Evolutionary conservation across 92 coral and sea anemone genomes (phyloP).

Genomic region (Phenganax subtilis): DNA sequence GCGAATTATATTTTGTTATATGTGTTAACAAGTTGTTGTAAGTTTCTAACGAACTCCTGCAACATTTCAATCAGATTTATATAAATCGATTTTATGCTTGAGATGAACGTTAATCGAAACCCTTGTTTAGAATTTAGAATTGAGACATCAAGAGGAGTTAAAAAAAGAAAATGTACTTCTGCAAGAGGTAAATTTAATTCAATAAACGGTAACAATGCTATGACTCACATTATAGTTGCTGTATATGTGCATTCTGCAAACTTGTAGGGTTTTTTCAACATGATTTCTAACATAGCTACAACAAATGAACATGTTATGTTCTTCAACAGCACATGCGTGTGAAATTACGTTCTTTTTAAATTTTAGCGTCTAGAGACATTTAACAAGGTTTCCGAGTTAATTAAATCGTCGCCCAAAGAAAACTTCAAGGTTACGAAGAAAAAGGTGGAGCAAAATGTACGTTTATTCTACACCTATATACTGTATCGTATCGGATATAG

Average conservation of each 20-base stretch:
- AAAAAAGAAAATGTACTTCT: background rate
- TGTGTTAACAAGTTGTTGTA: too few species aligned
- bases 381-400: background rate
- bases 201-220: background rate
- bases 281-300: too few species aligned
- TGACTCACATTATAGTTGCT: background rate
- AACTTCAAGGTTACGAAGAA: constrained; percentile 10
- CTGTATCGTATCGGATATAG: background rate
- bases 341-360: background rate
- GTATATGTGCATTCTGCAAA: background rate
- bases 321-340: background rate
- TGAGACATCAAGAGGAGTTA: constrained; percentile 1
- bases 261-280: background rate
- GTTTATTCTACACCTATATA: background rate
- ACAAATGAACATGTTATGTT: too few species aligned
- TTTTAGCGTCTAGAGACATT: constrained; percentile 19
- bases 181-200: constrained; percentile 3
- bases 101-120: background rate
- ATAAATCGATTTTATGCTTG: background rate
- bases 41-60: too few species aligned
- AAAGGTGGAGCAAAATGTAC: background rate
- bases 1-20: too few species aligned
- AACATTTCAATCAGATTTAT: background rate
- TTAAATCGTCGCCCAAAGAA: background rate
- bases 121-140: background rate